Percentiles rank a stretch among this genome's conserved stretches.
These are phyloP conservation scores for Copsychus sechellarum DNA, from an alignment of 2,113 vertebrate species.

Conservation along the genomic window DNA sequence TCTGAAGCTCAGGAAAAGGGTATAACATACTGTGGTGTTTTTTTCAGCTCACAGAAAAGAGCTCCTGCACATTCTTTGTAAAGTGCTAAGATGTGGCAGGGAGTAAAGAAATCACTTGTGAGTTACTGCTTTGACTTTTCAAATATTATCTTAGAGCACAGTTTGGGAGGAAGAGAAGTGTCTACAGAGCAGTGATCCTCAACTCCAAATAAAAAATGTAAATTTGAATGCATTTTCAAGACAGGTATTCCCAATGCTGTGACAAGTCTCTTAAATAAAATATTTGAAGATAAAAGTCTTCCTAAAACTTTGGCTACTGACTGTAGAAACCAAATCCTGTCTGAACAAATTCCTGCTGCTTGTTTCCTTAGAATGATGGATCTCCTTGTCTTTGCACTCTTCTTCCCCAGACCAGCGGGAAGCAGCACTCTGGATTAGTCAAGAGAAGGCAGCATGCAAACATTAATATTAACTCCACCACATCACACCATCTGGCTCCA, in stretches of 20 bases:
- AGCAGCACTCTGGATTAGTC: not conserved
- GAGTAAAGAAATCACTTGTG: not conserved
- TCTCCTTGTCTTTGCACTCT: not conserved
- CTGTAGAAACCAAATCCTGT: not conserved
- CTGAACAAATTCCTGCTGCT: not conserved
- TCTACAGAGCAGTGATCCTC: not conserved
- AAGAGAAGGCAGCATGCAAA: constrained; percentile 6
- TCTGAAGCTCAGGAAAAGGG: not conserved
- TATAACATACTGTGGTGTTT: not conserved
- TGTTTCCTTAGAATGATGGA: not conserved
- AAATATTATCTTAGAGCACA: not conserved
- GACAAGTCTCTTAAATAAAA: not conserved
- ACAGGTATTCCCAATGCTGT: not conserved
- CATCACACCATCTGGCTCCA: not conserved
- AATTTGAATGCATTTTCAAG: not conserved
- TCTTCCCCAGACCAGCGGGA: rapidly evolving
- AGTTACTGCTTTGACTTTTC: not conserved
- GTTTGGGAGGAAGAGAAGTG: not conserved
- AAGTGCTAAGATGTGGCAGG: not conserved
- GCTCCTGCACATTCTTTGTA: not conserved
- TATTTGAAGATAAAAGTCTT: not conserved
- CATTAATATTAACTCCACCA: not conserved
- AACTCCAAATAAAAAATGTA: not conserved
- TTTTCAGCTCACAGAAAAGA: not conserved
- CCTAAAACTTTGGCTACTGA: not conserved